Evolutionary conservation across 2,888 invertebrate species (phyloP), one percentile per base, ranked within the genome.

Genomic region (Dorcus parallelipipedus): DNA sequence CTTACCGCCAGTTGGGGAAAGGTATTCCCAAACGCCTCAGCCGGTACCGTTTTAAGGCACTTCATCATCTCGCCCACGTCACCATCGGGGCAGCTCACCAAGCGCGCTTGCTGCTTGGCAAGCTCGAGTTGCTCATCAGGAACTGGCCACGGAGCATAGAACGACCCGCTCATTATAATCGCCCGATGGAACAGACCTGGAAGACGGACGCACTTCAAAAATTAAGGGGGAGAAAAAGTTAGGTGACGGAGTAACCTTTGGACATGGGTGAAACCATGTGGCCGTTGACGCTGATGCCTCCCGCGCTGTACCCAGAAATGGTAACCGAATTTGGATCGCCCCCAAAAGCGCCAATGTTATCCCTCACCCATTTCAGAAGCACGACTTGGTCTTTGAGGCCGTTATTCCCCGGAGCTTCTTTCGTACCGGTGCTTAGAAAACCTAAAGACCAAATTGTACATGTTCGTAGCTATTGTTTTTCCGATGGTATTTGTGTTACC

Each of bases 381-480:
- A 79, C 76, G 2, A 88, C 88, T 74, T 89, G 89, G 74, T 90
- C 89, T 71, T 88, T 89, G 41, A 88, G 75, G 0, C 87, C 89
- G 64, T 84, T 82, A 71, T 90, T 90, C 1, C 89, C 89, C 0
- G 87, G 85, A 0, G 87, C 86, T 49, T 82, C 77, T 45, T 81
- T 78, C 43, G 87, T 88, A 0, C 88, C 89, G 0, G 87, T 88
- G 64, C 85, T 85, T 5, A 78, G 56, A 52, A 78, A 78, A 20
- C 78, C 78, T 72, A 9, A 14, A 33, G 26, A 17, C 9, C 45
- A 45, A 17, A 45, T 45, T 33, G 26, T 7, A 33, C 0, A 1
- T 33, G 1, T 33, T n/a, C n/a, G n/a, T n/a, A n/a, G n/a, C n/a
- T n/a, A 1, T 33, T 33, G 3, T 33, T 33, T 7, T 33, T 6